Percentiles rank a stretch among this genome's conserved stretches.
Evolutionary conservation across 2,797 vertebrate species (phyloP).

Genomic region (Perodicticus potto): DNA sequence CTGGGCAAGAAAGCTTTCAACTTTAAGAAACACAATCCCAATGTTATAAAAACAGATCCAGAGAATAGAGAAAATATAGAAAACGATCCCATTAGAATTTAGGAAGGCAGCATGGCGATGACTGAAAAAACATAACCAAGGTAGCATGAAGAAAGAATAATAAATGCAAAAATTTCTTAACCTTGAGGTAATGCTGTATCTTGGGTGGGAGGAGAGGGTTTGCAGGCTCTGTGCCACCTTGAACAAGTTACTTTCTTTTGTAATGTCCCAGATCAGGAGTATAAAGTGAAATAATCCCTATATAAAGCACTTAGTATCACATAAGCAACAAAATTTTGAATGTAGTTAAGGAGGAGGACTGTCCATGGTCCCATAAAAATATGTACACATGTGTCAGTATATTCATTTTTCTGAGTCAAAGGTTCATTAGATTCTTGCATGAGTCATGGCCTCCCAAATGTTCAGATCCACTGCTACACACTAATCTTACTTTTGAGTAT

Average conservation of each 20-base stretch:
- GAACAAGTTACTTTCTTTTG: background rate
- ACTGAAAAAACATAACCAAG: background rate
- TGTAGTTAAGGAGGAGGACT: background rate
- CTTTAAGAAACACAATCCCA: background rate
- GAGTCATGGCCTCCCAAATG: background rate
- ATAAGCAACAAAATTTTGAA: background rate
- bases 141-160: background rate
- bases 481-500: background rate
- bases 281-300: background rate
- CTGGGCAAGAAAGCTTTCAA: background rate
- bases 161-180: background rate
- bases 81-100: background rate
- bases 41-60: background rate
- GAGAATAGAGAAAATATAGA: background rate
- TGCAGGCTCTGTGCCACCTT: background rate
- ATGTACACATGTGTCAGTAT: background rate
- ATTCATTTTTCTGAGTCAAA: constrained; percentile 2
- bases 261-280: background rate
- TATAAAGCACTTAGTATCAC: background rate
- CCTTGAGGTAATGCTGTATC: background rate
- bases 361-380: background rate
- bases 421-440: background rate
- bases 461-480: background rate
- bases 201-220: background rate
- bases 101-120: background rate